These are phyloP conservation scores for Trachymyrmex cornetzi DNA, from an alignment of 1,140 invertebrate genomes.

Conservation along the genomic window DNA sequence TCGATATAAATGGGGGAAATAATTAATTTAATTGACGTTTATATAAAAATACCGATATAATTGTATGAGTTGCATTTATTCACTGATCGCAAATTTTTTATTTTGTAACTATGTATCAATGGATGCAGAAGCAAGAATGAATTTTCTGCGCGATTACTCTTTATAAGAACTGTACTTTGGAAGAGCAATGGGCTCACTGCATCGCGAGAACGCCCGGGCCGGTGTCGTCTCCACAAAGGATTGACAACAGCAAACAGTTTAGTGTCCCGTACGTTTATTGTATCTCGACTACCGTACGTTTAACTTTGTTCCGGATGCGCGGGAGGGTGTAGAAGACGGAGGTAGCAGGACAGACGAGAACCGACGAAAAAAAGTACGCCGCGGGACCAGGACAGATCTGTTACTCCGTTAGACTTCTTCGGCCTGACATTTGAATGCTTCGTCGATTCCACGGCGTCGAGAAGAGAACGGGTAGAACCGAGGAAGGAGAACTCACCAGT, in stretches of 20 bases:
- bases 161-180: conserved; percentile 40
- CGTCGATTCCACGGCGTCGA: conserved; percentile 71
- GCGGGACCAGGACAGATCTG: conserved; percentile 81
- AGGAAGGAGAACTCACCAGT: conserved; percentile 11
- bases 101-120: background rate
- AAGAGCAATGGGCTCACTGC: background rate
- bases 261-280: conserved; percentile 85
- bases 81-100: background rate
- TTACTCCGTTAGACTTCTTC: conserved; percentile 81
- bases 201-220: conserved; percentile 20
- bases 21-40: background rate
- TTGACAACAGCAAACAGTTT: conserved; percentile 86
- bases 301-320: conserved; percentile 71
- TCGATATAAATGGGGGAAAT: background rate
- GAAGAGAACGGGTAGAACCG: conserved; percentile 56
- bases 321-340: conserved; percentile 56
- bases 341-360: conserved; percentile 32
- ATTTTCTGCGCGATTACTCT: conserved; percentile 19
- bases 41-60: background rate
- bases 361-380: conserved; percentile 55
- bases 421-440: conserved; percentile 85
- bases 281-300: conserved; percentile 80
- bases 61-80: background rate
- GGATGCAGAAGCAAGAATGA: background rate
- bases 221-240: conserved; percentile 75